Evolutionary conservation across 2,888 invertebrate species (phyloP).

Genomic region (Dolichopus griseipennis): DNA sequence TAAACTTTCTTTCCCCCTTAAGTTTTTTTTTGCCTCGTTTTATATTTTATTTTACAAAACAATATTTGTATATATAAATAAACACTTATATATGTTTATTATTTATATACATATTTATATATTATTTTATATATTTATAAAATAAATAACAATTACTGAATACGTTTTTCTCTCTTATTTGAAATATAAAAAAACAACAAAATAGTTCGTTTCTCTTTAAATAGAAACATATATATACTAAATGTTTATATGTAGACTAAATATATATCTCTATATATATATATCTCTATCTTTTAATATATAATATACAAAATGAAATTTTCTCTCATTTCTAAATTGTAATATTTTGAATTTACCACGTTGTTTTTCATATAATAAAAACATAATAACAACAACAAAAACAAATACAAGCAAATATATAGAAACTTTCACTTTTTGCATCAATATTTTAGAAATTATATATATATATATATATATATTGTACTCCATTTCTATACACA

Average conservation of each 20-base stretch:
- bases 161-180: not conserved
- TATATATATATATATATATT: too few relatives aligned
- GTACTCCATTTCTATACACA: not conserved
- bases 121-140: not conserved
- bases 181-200: not conserved
- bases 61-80: too few relatives aligned
- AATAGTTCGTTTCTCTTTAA: not conserved
- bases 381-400: too few relatives aligned
- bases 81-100: too few relatives aligned
- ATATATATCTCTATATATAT: not conserved
- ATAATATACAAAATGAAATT: too few relatives aligned
- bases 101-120: too few relatives aligned
- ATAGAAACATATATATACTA: not conserved
- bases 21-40: not conserved
- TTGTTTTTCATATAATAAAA: too few relatives aligned
- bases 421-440: conserved; percentile 4
- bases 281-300: too few relatives aligned
- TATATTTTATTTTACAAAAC: too few relatives aligned
- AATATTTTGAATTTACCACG: not conserved
- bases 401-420: not conserved
- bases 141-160: not conserved
- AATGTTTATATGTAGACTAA: not conserved
- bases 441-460: not conserved
- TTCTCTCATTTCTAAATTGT: not conserved
- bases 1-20: not conserved